phyloP scores from a whole-genome alignment of 2,888 invertebrate species.

The Scaeva pyrastri region DNA sequence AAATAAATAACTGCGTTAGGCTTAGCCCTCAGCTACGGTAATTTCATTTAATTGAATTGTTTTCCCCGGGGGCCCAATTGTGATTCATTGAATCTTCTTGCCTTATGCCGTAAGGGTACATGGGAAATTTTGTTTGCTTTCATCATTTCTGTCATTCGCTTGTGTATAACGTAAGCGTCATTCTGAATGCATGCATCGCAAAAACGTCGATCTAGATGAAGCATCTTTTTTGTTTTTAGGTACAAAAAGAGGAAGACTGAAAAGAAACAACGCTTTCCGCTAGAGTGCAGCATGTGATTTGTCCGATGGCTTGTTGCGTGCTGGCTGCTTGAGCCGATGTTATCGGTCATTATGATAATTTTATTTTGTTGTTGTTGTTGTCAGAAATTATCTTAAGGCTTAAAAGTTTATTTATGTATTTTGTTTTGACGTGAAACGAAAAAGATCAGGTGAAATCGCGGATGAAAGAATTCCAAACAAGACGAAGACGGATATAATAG shows the following conservation, averaged over 20 bases:
- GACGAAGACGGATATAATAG: slow-evolving; percentile 37
- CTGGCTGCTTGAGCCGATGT: slow-evolving; percentile 22
- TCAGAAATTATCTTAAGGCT: slow-evolving; percentile 44
- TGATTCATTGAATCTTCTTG: slow-evolving; percentile 60
- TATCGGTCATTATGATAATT: slow-evolving; percentile 68
- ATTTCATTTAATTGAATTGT: slow-evolving; percentile 72
- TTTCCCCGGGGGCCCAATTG: slow-evolving; percentile 60
- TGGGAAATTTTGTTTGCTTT: slow-evolving; percentile 35
- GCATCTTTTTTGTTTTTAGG: slow-evolving; percentile 2
- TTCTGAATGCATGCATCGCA: slow-evolving; percentile 16
- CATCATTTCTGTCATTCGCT: not conserved
- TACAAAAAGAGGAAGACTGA: not conserved
- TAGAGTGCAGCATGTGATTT: not conserved
- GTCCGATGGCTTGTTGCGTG: slow-evolving; percentile 1
- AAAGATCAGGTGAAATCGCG: slow-evolving; percentile 57
- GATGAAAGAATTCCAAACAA: slow-evolving; percentile 29
- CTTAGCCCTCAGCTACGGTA: slow-evolving; percentile 58
- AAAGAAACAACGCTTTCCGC: slow-evolving; percentile 29
- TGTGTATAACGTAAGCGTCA: slow-evolving; percentile 35
- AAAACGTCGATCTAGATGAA: slow-evolving; percentile 56
- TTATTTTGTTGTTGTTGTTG: not conserved
- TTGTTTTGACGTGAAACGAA: slow-evolving; percentile 34
- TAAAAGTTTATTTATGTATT: not conserved
- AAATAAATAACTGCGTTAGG: slow-evolving; percentile 32
- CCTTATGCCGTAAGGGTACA: slow-evolving; percentile 15